Percentiles rank a stretch among this genome's conserved stretches.
These are phyloP conservation scores for Trematomus bernacchii DNA, from an alignment of 2,797 vertebrate genomes.

Conservation along the genomic window DNA sequence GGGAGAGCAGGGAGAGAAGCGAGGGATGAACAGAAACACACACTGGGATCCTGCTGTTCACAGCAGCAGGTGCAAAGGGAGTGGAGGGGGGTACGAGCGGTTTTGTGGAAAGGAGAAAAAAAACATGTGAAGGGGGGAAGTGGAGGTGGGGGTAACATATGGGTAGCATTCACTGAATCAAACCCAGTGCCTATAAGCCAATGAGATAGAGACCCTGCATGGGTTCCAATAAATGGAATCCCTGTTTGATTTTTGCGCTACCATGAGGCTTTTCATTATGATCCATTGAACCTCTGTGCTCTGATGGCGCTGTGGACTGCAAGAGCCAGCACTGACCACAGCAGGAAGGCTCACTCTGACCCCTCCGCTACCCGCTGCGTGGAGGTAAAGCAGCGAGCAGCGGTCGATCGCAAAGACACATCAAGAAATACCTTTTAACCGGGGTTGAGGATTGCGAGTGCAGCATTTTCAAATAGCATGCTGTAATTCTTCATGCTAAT, in stretches of 20 bases:
- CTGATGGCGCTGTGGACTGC: constrained; percentile 40
- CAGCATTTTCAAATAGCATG: constrained; percentile 3
- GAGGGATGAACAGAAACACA: constrained; percentile 79
- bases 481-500: constrained; percentile 18
- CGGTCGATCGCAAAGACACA: constrained; percentile 38
- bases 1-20: constrained; percentile 68
- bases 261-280: constrained; percentile 61
- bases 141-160: constrained; percentile 50
- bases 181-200: constrained; percentile 53
- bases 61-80: constrained; percentile 82
- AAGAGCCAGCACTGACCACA: constrained; percentile 11
- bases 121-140: constrained; percentile 25
- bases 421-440: constrained; percentile 37
- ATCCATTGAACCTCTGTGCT: constrained; percentile 47
- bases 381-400: constrained; percentile 32
- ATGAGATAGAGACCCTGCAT: constrained; percentile 55
- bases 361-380: constrained; percentile 42
- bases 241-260: constrained; percentile 60
- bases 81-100: constrained; percentile 28
- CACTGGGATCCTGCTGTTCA: constrained; percentile 84
- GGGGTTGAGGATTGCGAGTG: neutral
- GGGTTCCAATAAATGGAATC: constrained; percentile 55
- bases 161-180: constrained; percentile 64
- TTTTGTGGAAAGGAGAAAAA: constrained; percentile 58
- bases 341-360: constrained; percentile 34